These are phyloP conservation scores for Vulpes ferrilata DNA, from an alignment of 2,113 vertebrate genomes.

Conservation along the genomic window DNA sequence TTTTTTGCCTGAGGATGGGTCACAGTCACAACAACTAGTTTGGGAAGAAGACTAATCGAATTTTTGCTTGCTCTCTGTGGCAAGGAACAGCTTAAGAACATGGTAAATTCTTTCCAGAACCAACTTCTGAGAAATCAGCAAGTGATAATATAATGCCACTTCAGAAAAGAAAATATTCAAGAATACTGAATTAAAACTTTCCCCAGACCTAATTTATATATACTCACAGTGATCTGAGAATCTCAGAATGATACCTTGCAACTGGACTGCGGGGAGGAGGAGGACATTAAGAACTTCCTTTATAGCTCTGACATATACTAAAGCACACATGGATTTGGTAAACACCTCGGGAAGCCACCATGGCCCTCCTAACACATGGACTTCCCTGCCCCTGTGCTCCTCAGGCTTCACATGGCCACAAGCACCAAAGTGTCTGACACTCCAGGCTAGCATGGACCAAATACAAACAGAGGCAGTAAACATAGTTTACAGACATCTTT, in stretches of 20 bases:
- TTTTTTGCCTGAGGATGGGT: constrained; percentile 46
- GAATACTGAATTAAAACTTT: constrained; percentile 27
- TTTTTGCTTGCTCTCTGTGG: constrained; percentile 9
- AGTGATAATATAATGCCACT: constrained; percentile 7
- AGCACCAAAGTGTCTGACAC: neutral
- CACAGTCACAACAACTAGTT: neutral
- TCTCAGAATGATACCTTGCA: neutral
- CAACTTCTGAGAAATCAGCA: constrained; percentile 60
- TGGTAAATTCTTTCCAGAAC: constrained; percentile 25
- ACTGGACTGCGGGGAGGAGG: neutral
- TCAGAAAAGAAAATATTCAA: constrained; percentile 57
- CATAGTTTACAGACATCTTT: neutral
- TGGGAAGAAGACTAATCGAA: constrained; percentile 33
- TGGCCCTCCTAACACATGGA: neutral
- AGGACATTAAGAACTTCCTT: neutral
- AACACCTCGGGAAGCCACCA: neutral
- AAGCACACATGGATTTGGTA: neutral
- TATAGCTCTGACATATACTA: neutral
- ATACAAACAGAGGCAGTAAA: neutral
- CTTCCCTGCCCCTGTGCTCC: neutral
- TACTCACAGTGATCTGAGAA: neutral
- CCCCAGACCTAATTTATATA: neutral
- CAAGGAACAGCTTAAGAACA: constrained; percentile 47
- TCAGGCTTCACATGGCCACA: neutral
- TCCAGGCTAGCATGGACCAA: neutral